Conservation (phyloP, 2,888 invertebrate genomes). For the Rhagium mordax region DNA sequence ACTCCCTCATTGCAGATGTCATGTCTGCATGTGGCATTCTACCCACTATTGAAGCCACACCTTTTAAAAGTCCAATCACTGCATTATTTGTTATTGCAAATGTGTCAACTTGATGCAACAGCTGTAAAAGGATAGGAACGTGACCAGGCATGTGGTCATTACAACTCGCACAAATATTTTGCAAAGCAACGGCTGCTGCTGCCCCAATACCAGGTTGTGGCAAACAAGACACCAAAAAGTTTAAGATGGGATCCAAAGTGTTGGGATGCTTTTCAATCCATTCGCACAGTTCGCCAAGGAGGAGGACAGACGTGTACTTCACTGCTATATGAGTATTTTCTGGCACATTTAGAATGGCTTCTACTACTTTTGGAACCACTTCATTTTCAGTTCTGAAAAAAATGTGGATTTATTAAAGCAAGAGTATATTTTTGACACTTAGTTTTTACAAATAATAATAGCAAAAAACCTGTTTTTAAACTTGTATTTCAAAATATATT, state of each 20-base stretch:
- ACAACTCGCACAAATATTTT: slow-evolving; percentile 89
- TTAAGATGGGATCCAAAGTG: slow-evolving; percentile 85
- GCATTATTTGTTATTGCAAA: slow-evolving; percentile 83
- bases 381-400: slow-evolving; percentile 87
- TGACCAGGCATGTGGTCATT: slow-evolving; percentile 84
- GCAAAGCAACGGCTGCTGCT: slow-evolving; percentile 87
- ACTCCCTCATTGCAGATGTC: slow-evolving; percentile 80
- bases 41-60: slow-evolving; percentile 77
- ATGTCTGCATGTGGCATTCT: slow-evolving; percentile 75
- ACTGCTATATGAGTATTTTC: slow-evolving; percentile 89
- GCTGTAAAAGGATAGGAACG: slow-evolving; percentile 81
- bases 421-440: too few species aligned
- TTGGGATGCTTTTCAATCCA: slow-evolving; percentile 94
- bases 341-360: slow-evolving; percentile 90
- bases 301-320: slow-evolving; percentile 87
- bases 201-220: slow-evolving; percentile 81
- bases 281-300: slow-evolving; percentile 93
- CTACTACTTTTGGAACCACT: slow-evolving; percentile 93
- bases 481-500: too few species aligned
- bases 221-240: slow-evolving; percentile 83
- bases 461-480: too few species aligned
- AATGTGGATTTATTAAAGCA: neutral
- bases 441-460: too few species aligned
- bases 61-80: slow-evolving; percentile 74
- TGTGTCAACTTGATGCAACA: slow-evolving; percentile 80